A percentile compares a stretch with the other conserved stretches of the same genome.
phyloP scores from a whole-genome alignment of 2,113 vertebrate species.

The Okapia johnstoni region DNA sequence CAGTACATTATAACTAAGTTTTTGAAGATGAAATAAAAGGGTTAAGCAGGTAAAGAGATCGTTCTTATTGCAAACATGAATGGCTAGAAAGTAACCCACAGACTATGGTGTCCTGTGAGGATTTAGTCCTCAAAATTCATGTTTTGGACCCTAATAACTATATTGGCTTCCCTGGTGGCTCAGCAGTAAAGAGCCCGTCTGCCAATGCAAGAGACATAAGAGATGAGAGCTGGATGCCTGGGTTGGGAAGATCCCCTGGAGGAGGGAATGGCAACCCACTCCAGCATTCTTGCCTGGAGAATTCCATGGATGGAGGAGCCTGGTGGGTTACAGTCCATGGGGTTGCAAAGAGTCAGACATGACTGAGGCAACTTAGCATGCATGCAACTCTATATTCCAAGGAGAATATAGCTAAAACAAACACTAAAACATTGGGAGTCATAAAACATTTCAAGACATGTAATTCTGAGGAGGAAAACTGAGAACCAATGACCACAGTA shows the following conservation, averaged over 20 bases:
- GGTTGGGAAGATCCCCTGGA: not conserved
- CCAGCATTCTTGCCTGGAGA: not conserved
- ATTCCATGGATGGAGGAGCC: not conserved
- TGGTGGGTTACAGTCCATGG: not conserved
- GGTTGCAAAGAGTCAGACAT: not conserved
- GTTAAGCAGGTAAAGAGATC: not conserved
- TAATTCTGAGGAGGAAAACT: not conserved
- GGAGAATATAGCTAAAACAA: not conserved
- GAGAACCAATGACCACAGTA: not conserved
- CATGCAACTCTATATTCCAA: not conserved
- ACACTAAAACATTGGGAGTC: not conserved
- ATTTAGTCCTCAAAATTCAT: not conserved
- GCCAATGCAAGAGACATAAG: not conserved
- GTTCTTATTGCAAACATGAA: fast-evolving
- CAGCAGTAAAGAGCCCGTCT: fast-evolving
- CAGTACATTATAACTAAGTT: not conserved
- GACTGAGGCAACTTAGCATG: not conserved
- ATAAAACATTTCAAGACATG: not conserved
- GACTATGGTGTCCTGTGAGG: no score
- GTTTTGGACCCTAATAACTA: no score
- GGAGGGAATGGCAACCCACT: not conserved
- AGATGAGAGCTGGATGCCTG: not conserved
- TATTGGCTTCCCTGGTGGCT: not conserved
- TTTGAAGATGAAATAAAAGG: not conserved
- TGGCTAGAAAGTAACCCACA: not conserved